Evolutionary conservation across 2,888 invertebrate species (phyloP), one percentile per base, ranked within the genome.

Genomic region (Microchrysa polita): DNA sequence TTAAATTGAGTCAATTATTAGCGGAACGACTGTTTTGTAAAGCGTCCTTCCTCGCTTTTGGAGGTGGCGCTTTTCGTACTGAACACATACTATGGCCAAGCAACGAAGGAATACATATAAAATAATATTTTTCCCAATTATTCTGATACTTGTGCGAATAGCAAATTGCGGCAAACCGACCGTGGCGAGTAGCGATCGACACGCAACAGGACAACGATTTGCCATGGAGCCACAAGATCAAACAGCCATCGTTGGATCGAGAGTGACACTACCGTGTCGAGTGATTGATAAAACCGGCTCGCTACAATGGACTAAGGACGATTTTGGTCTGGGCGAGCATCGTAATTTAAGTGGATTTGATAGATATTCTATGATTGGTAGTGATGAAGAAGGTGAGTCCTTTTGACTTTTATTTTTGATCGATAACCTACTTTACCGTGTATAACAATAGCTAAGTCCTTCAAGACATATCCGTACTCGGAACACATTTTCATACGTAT

Each of bases 231-330:
- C 97, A 1, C 92, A 92, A 84, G 95, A 96, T 88, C 91, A 94
- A 87, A 94, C 94, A 40, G 96, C 95, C 5, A 93, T 95, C 67
- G 92, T 94, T 61, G 96, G 96, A 14, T 93, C 93, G 71, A 89
- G 93, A 74, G 94, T 96, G 55, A 94, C 96, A 12, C 86, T 97
- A 74, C 95, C 96, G 4, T 98, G 97, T 84, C 88, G 94, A 53
- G 95, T 97, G 23, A 91, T 94, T 82, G 91, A 93, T 81, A 95
- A 96, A 83, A 90, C 89, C 59, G 98, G 98, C 0, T 91, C 92
- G 72, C 88, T 98, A 72, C 98, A 98, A 84, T 98, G 98, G 98
- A 97, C 97, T 74, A 95, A 96, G 82, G 96, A 97, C 81, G 97
- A 96, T 82, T 98, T 97, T 81, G 98, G 97, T 0, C 88, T 98